Conservation (phyloP, 2,113 vertebrate genomes). For the Alethe castanea region DNA sequence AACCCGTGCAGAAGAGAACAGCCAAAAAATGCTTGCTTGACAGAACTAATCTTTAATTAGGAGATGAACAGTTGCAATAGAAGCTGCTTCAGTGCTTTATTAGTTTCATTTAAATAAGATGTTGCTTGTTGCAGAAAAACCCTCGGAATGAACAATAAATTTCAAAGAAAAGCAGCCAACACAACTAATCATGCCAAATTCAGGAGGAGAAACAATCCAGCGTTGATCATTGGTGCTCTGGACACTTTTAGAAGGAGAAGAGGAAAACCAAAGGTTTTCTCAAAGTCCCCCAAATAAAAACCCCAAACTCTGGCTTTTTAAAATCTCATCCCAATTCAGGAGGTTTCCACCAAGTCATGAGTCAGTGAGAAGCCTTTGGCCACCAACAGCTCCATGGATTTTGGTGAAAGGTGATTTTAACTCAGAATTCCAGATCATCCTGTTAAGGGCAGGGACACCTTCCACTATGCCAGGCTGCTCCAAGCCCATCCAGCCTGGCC, state of each 20-base stretch:
- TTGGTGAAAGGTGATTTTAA: neutral
- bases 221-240: fast-evolving
- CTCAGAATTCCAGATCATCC: neutral
- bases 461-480: neutral
- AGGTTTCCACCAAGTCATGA: neutral
- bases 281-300: neutral
- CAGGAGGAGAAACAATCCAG: neutral
- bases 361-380: neutral
- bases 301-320: neutral
- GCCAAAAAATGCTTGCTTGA: conserved; percentile 55
- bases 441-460: neutral
- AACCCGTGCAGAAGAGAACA: conserved; percentile 20
- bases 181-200: neutral
- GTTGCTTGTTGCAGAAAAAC: neutral
- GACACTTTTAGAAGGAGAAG: neutral
- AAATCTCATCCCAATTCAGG: neutral
- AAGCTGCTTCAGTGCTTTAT: conserved; percentile 19
- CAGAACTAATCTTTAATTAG: conserved; percentile 58
- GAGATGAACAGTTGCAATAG: conserved; percentile 13
- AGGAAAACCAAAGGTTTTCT: neutral
- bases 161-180: neutral
- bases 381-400: neutral
- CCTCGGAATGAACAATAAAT: neutral
- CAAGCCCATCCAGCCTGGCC: neutral
- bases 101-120: conserved; percentile 2